Evolutionary conservation across 2,113 vertebrate genomes (phyloP).

Genomic region (Dromaius novaehollandiae): DNA sequence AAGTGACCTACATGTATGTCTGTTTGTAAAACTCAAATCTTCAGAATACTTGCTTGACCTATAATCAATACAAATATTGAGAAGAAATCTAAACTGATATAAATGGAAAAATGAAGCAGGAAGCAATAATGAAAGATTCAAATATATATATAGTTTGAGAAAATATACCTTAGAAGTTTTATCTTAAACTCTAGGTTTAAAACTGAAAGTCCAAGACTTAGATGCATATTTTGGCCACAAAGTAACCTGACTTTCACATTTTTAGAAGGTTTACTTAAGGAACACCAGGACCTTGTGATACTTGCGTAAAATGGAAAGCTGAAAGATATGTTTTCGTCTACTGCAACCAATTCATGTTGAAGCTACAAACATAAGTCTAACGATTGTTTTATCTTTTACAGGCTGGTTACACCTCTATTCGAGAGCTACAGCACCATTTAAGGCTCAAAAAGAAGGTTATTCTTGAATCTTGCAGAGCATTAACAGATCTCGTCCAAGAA

Average conservation of each 20-base stretch:
- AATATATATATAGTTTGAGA: not conserved
- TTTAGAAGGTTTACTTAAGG: not conserved
- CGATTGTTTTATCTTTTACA: conserved; percentile 34
- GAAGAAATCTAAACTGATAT: not conserved
- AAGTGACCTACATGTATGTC: not conserved
- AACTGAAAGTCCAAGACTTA: not conserved
- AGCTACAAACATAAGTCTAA: not conserved
- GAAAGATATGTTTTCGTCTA: not conserved
- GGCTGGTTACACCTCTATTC: conserved; percentile 80
- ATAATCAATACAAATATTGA: not conserved
- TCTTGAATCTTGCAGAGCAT: conserved; percentile 79
- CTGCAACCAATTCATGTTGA: no score
- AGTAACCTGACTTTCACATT: not conserved
- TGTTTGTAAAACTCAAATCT: not conserved
- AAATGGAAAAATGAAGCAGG: not conserved
- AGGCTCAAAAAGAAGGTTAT: conserved; percentile 83
- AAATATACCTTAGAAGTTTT: not conserved
- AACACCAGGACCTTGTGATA: not conserved
- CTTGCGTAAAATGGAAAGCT: not conserved
- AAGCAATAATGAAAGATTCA: not conserved
- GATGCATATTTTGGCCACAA: not conserved
- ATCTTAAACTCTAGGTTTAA: not conserved
- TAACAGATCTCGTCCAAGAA: conserved; percentile 78
- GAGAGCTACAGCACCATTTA: conserved; percentile 81
- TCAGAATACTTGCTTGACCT: not conserved